These are phyloP conservation scores for Drosophila ustulata DNA, from an alignment of 2,888 invertebrate species.

Conservation along the genomic window DNA sequence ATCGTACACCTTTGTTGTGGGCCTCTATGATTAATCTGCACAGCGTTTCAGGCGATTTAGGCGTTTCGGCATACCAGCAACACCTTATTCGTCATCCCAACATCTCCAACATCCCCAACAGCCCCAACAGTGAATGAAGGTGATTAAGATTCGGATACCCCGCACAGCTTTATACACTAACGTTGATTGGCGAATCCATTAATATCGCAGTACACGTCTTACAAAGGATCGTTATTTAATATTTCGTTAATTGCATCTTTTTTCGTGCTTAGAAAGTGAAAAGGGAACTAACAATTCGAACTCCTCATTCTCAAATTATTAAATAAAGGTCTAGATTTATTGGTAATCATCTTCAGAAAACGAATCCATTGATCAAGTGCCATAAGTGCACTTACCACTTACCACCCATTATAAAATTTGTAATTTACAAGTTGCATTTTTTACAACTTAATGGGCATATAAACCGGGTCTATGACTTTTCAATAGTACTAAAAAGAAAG, in stretches of 20 bases:
- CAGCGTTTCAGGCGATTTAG: conserved; percentile 58
- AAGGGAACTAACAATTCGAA: too few species aligned
- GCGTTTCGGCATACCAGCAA: conserved; percentile 46
- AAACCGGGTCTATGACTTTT: conserved; percentile 5
- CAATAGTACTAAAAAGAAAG: conserved; percentile 9
- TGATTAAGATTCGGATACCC: conserved; percentile 34
- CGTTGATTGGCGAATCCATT: conserved; percentile 19
- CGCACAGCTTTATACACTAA: background rate
- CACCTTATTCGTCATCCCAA: conserved; percentile 32
- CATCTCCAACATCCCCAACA: conserved; percentile 1
- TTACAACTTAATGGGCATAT: background rate
- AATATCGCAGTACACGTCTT: background rate
- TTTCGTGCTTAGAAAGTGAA: background rate
- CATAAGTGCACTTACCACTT: background rate
- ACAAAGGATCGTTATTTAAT: background rate
- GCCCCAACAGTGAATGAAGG: conserved; percentile 16
- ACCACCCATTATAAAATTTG: background rate
- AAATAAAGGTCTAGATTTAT: too few species aligned
- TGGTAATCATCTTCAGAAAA: too few species aligned
- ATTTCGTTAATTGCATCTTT: background rate
- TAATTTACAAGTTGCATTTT: background rate
- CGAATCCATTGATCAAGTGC: background rate
- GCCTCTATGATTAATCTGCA: conserved; percentile 74
- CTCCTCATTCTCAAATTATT: too few species aligned
- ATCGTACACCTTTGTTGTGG: conserved; percentile 60